These are phyloP conservation scores for Zaprionus ornatus DNA, from an alignment of 1,140 invertebrate species.

Conservation along the genomic window DNA sequence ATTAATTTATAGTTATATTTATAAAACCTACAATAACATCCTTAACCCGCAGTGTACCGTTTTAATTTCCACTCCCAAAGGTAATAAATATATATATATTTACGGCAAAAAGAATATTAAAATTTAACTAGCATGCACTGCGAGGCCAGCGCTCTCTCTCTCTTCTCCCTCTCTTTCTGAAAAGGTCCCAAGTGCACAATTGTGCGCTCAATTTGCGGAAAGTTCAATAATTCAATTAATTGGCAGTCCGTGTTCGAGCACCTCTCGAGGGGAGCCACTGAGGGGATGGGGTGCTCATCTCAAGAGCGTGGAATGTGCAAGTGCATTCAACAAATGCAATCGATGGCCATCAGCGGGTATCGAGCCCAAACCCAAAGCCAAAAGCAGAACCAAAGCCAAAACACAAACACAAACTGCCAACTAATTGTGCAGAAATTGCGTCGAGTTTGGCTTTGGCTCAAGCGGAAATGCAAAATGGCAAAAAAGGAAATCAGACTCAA, in stretches of 20 bases:
- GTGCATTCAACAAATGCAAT: slow-evolving; percentile 31
- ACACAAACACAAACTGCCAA: slow-evolving; percentile 41
- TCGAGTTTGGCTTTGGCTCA: not conserved
- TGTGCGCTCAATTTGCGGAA: slow-evolving; percentile 51
- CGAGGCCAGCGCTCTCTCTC: not conserved
- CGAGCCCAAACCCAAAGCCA: slow-evolving; percentile 22
- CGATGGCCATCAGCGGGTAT: slow-evolving; percentile 46
- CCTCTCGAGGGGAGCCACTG: slow-evolving; percentile 29
- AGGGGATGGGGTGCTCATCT: not conserved
- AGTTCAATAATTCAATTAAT: slow-evolving; percentile 73
- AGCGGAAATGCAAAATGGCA: slow-evolving; percentile 9
- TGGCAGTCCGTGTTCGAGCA: slow-evolving; percentile 69
- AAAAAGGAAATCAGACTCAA: not conserved
- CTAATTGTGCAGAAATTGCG: slow-evolving; percentile 74
- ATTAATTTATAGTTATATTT: not conserved
- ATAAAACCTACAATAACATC: not conserved
- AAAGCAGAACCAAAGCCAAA: not conserved
- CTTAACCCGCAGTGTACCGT: not conserved
- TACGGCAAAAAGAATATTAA: not conserved
- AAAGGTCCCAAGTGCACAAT: slow-evolving; percentile 26
- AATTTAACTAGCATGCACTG: not conserved
- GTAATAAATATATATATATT: not conserved
- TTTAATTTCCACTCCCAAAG: not conserved
- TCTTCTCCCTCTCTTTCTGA: not conserved
- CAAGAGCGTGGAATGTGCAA: slow-evolving; percentile 16